These are phyloP conservation scores for Pogonognathellus flavescens DNA, from an alignment of 1,140 invertebrate species.

Conservation along the genomic window DNA sequence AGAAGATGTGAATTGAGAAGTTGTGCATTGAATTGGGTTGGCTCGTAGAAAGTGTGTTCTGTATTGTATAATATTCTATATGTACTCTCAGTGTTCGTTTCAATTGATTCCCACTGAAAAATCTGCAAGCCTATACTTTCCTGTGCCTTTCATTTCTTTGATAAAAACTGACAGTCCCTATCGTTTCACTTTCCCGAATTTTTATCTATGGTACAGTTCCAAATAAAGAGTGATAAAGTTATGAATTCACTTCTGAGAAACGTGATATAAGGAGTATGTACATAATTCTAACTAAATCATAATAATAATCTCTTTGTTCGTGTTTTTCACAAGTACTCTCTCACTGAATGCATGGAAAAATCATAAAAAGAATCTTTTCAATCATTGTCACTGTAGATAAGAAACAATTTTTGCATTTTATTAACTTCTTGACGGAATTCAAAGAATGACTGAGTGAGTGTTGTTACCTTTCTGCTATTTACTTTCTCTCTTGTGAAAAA, in stretches of 20 bases:
- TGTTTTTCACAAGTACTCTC: too few species aligned
- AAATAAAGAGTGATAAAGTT: too few species aligned
- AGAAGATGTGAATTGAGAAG: not conserved
- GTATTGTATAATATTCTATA: not conserved
- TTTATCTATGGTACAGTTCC: too few species aligned
- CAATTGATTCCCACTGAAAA: not conserved
- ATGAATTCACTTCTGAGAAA: too few species aligned
- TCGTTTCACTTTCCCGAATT: not conserved
- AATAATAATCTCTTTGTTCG: too few species aligned
- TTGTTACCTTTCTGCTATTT: too few species aligned
- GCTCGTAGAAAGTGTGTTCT: not conserved
- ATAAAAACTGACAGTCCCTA: constrained; percentile 4
- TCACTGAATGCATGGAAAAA: too few species aligned
- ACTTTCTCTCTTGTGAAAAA: not conserved
- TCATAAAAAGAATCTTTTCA: too few species aligned
- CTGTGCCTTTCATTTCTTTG: not conserved
- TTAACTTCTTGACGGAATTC: too few species aligned
- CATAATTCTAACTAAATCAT: too few species aligned
- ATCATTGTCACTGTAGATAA: not conserved
- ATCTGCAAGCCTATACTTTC: constrained; percentile 17
- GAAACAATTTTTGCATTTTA: too few species aligned
- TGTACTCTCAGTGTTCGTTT: not conserved
- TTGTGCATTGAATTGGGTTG: not conserved
- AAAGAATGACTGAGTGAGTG: not conserved
- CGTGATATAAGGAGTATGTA: too few species aligned